Conservation (phyloP, 2,797 vertebrate genomes). For the Sandelia bainsii region DNA sequence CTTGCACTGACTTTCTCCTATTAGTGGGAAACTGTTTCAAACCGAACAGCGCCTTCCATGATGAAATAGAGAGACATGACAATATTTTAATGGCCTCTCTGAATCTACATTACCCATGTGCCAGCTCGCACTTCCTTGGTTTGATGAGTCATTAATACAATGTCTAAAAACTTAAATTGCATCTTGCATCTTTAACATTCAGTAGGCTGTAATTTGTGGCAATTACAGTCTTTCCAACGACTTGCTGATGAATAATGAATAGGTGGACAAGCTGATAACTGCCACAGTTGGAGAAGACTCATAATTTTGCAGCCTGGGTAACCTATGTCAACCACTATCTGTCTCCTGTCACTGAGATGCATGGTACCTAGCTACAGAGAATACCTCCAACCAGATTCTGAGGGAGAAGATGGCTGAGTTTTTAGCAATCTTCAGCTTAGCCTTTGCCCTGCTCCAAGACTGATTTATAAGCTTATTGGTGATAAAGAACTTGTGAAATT, state of each 20-base stretch:
- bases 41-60: constrained; percentile 50
- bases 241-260: constrained; percentile 72
- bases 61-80: constrained; percentile 70
- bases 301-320: constrained; percentile 65
- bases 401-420: constrained; percentile 24
- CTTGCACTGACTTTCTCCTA: constrained; percentile 30
- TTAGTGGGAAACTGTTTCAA: constrained; percentile 35
- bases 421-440: constrained; percentile 6
- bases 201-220: constrained; percentile 60
- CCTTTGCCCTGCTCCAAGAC: neutral
- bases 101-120: constrained; percentile 62
- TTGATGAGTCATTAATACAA: constrained; percentile 65
- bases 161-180: constrained; percentile 56
- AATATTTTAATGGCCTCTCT: constrained; percentile 58
- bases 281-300: constrained; percentile 54
- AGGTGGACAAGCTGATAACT: constrained; percentile 52
- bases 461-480: neutral
- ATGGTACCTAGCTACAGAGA: constrained; percentile 35
- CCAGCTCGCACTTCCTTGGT: constrained; percentile 50
- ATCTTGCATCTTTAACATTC: constrained; percentile 56
- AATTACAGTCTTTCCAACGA: constrained; percentile 62
- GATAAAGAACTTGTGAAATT: neutral
- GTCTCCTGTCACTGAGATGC: constrained; percentile 67
- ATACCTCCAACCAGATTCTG: constrained; percentile 26
- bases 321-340: constrained; percentile 75